Evolutionary conservation across 92 coral and sea anemone species (phyloP), one percentile per base, ranked within the genome.

Genomic region (Porites evermanni): DNA sequence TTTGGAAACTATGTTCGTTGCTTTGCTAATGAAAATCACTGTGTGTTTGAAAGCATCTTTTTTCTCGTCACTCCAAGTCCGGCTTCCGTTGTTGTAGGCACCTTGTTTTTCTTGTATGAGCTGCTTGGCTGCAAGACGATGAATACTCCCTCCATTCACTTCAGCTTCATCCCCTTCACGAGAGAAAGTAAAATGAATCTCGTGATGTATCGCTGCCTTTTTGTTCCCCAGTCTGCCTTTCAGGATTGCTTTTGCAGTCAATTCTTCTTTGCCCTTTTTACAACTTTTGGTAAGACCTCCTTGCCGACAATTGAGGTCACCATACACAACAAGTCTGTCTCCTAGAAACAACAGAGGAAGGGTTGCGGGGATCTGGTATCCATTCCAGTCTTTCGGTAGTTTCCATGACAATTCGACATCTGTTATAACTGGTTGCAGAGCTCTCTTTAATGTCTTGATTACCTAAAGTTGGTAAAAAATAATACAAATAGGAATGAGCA

Each of bases 341-440:
- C 97, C 97, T 17, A 78, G 18, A 84, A 88, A 91, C n/a, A 94
- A 74, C 47, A 91, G 84, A 44, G 95, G 93, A n/a, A 84, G 74
- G 59, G 80, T 66, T 29, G 65, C 20, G 53, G 98, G 98, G 77
- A 91, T 84, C 59, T 79, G 80, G 52, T 88, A 82, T 38, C 88
- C 91, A 19, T 53, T 66, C 88, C 87, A 93, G 24, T 87, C 89
- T 53, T 78, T 67, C 16, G 95, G 89, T 14, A 93, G 88, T 69
- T 69, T 77, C 96, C 95, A 96, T 19, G 90, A 84, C n/a, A 93
- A 70, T 72, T 61, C 69, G 32, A 87, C 88, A 64, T 79, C 95
- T 63, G 87, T 84, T 2, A 96, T 86, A 7, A 88, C 95, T 14
- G 98, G 98, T 63, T 94, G 96, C 38, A 93, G 83, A 29, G 98